phyloP scores from a whole-genome alignment of 2,888 invertebrate genomes.

The Abrostola tripartita region DNA sequence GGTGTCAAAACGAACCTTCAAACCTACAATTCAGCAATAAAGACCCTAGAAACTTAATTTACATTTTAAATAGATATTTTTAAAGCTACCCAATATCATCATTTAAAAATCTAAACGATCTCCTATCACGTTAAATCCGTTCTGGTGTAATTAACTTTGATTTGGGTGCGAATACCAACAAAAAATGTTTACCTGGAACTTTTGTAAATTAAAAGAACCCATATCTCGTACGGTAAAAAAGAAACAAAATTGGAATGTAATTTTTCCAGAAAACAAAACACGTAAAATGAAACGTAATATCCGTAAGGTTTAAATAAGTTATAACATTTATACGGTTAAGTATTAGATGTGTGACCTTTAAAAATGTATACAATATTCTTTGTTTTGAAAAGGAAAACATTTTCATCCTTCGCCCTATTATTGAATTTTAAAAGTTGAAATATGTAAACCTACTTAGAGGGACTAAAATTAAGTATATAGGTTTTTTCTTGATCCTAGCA shows the following conservation, averaged over 20 bases:
- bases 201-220: slow-evolving; percentile 34
- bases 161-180: slow-evolving; percentile 51
- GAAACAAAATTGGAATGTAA: slow-evolving; percentile 18
- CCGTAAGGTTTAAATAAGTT: slow-evolving; percentile 9
- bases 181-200: slow-evolving; percentile 52
- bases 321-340: neutral
- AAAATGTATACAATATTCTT: neutral
- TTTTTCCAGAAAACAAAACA: slow-evolving; percentile 11
- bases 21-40: neutral
- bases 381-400: neutral
- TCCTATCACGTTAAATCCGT: slow-evolving; percentile 40
- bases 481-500: too few species aligned
- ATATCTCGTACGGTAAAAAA: slow-evolving; percentile 22
- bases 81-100: slow-evolving; percentile 29
- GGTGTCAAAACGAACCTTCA: neutral
- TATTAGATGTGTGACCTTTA: neutral
- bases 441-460: too few species aligned
- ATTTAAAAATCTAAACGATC: slow-evolving; percentile 44
- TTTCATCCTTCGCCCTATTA: too few species aligned
- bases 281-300: slow-evolving; percentile 12
- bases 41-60: slow-evolving; percentile 25
- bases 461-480: too few species aligned
- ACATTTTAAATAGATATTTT: slow-evolving; percentile 41
- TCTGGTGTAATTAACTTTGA: slow-evolving; percentile 54
- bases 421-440: too few species aligned